Base-by-base conservation (phyloP, 92 coral and sea anemone species). In the Phenganax stokvisi region DNA sequence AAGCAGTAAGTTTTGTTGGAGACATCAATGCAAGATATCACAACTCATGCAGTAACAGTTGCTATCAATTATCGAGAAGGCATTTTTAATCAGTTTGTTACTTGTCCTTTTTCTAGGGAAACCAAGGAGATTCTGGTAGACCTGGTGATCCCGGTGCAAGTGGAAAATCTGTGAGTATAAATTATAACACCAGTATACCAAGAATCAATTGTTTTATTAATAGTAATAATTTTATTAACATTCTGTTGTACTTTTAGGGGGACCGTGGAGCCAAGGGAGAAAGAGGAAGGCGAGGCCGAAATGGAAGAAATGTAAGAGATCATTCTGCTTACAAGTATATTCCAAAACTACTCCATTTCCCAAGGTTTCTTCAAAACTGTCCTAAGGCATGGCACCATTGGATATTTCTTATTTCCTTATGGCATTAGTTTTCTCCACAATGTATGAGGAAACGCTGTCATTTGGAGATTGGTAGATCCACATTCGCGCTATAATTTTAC, bases 231-330 rank as follows among this genome's bases (percentile, higher is more conserved):
- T 64, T 25, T 64, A 37, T 20, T 28, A 30, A 8, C 27, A 20
- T 10, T 64, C 30, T 16, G 0, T 30, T 75, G n/a, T 75, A n/a
- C 8, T 56, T 75, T 56, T 29, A 75, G 80, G 80, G 80, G 29
- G 54, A 57, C 15, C 80, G 53, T 30, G 80, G 80, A 12, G n/a
- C 64, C 30, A 12, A 75, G 47, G 80, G 80, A 0, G 64, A 57
- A 75, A 75, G 54, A n/a, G 80, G 80, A 75, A 59, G 51, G 51
- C 15, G 47, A n/a, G 80, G 80, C 13, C 37, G 57, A 57, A 75
- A 10, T 17, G 80, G 80, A 56, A 56, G 31, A 57, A 55, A 75
- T 75, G 80, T 73, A 55, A 54, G 78, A 44, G n/a, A 13, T 59
- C 16, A 13, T 59, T 59, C 1, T 59, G 25, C 65, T 59, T 59